phyloP scores from a whole-genome alignment of 1,140 invertebrate genomes.

The Parasteatoda tepidariorum region DNA sequence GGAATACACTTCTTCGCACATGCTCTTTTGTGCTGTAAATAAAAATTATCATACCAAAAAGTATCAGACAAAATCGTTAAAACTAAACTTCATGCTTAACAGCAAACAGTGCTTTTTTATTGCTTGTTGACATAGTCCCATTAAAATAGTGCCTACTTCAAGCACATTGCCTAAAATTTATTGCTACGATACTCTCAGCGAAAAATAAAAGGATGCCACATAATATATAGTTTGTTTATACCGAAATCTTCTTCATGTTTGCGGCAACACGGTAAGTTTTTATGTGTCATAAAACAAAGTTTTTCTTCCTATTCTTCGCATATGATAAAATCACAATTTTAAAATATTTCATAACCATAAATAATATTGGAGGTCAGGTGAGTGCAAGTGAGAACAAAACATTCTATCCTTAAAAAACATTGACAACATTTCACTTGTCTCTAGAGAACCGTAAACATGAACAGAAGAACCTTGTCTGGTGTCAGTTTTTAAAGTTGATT shows the following conservation, averaged over 20 bases:
- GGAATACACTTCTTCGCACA: no score
- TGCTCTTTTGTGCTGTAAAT: no score
- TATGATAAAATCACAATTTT: constrained; percentile 44
- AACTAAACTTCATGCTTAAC: no score
- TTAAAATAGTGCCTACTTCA: background rate
- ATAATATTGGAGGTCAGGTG: constrained; percentile 5
- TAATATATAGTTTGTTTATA: constrained; percentile 51
- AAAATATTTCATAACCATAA: constrained; percentile 32
- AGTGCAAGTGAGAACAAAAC: background rate
- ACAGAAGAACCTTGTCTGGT: no score
- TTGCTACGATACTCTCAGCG: background rate
- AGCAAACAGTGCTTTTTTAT: no score
- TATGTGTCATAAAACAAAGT: constrained; percentile 35
- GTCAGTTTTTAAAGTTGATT: no score
- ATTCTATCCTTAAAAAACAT: no score
- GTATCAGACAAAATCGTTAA: no score
- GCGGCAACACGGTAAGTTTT: constrained; percentile 36
- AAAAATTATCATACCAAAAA: no score
- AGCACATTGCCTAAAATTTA: constrained; percentile 23
- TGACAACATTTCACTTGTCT: no score
- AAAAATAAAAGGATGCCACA: background rate
- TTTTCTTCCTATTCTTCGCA: background rate
- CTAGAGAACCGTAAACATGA: no score
- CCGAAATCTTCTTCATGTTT: constrained; percentile 33
- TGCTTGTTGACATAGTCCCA: no score